A percentile compares a stretch with the other conserved stretches of the same genome.
These are phyloP conservation scores for Caenorhabditis latens DNA, from an alignment of 1,140 invertebrate genomes.

Conservation along the genomic window DNA sequence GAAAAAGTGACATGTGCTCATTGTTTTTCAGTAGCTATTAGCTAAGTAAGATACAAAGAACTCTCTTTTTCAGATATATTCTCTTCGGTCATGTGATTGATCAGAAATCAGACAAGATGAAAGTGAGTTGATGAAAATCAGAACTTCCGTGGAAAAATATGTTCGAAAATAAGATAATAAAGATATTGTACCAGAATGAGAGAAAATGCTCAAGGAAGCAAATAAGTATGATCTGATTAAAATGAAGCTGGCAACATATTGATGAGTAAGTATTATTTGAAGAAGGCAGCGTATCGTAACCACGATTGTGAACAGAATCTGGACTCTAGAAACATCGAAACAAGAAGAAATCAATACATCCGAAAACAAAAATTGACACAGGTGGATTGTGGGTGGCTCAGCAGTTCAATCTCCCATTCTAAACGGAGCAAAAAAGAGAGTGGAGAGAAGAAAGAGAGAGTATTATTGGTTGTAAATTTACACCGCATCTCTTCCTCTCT, in stretches of 20 bases:
- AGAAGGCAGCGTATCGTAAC: too few species aligned
- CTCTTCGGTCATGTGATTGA: not conserved
- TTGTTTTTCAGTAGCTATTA: not conserved
- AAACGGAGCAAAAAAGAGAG: not conserved
- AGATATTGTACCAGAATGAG: too few species aligned
- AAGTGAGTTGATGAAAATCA: not conserved
- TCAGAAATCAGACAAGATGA: constrained; percentile 8
- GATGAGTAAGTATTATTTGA: too few species aligned
- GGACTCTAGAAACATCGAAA: not conserved
- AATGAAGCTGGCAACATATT: too few species aligned
- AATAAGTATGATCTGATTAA: too few species aligned
- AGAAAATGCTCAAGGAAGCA: too few species aligned
- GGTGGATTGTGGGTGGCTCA: not conserved
- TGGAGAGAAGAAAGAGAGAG: not conserved
- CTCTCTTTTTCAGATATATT: too few species aligned
- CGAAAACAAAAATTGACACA: not conserved
- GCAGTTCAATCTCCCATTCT: not conserved
- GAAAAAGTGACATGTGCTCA: not conserved
- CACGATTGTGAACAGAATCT: not conserved
- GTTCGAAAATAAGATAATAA: too few species aligned
- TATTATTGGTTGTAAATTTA: constrained; percentile 51
- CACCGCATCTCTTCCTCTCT: not conserved
- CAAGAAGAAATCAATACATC: not conserved
- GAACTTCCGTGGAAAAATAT: too few species aligned
- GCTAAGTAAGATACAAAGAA: not conserved